phyloP scores from a whole-genome alignment of 2,113 vertebrate genomes.

The Nesospiza acunhae region DNA sequence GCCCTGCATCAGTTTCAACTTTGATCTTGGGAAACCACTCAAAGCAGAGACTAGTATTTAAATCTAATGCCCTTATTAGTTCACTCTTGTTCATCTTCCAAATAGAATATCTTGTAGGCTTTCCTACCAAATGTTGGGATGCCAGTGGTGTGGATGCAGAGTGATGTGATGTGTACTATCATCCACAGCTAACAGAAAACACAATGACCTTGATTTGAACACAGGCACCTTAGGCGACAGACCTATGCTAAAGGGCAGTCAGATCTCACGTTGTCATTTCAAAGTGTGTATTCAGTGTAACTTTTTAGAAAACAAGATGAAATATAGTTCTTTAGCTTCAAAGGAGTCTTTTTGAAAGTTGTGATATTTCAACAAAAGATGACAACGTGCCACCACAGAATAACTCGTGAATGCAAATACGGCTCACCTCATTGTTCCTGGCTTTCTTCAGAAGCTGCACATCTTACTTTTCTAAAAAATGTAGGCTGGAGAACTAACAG shows the following conservation, averaged over 20 bases:
- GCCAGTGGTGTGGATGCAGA: not conserved
- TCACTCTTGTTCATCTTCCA: slow-evolving; percentile 3
- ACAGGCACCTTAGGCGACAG: slow-evolving; percentile 50
- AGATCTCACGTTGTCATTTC: slow-evolving; percentile 64
- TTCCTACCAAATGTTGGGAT: not conserved
- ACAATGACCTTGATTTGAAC: slow-evolving; percentile 40
- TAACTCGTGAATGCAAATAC: slow-evolving; percentile 81
- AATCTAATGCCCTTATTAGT: slow-evolving; percentile 8
- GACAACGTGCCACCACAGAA: slow-evolving; percentile 79
- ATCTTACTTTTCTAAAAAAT: slow-evolving; percentile 80
- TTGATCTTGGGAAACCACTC: not conserved
- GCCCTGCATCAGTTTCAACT: not conserved
- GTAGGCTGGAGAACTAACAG: slow-evolving; percentile 78
- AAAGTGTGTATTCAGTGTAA: slow-evolving; percentile 73
- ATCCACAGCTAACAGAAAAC: not conserved
- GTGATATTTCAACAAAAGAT: slow-evolving; percentile 80
- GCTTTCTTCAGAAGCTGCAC: slow-evolving; percentile 78
- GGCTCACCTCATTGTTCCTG: slow-evolving; percentile 76
- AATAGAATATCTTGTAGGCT: not conserved
- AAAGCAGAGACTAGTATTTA: not conserved
- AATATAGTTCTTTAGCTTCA: slow-evolving; percentile 78
- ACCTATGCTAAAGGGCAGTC: slow-evolving; percentile 47
- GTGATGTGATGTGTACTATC: slow-evolving; percentile 1
- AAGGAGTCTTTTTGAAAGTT: slow-evolving; percentile 76
- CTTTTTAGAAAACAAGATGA: slow-evolving; percentile 75